phyloP scores from a whole-genome alignment of 37 sponge, comb jelly and placozoan genomes.

The Eunapius fragilis region DNA sequence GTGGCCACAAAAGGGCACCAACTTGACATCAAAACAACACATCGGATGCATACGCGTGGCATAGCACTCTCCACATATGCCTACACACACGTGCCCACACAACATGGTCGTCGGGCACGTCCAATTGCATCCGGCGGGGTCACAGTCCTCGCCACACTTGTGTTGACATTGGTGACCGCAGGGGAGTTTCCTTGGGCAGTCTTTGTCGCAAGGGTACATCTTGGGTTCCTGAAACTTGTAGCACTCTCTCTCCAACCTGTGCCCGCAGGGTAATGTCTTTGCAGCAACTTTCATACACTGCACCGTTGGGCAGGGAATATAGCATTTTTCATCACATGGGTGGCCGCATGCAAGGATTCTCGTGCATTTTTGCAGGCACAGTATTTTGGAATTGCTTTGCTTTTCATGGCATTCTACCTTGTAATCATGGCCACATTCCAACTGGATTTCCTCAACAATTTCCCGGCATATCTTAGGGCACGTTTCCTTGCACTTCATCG shows the following conservation, averaged over 20 bases:
- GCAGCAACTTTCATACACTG: conserved; percentile 23
- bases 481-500: conserved; percentile 40
- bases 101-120: conserved; percentile 25
- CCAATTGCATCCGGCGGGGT: conserved; percentile 1
- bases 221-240: not conserved
- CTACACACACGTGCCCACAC: conserved; percentile 78
- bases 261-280: conserved; percentile 50
- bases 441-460: conserved; percentile 15
- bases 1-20: conserved; percentile 52
- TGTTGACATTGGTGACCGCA: conserved; percentile 48
- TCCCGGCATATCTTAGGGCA: conserved; percentile 34
- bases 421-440: not conserved
- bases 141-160: conserved; percentile 27
- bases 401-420: conserved; percentile 3
- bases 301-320: conserved; percentile 9
- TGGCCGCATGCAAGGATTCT: conserved; percentile 51
- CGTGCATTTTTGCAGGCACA: conserved; percentile 22
- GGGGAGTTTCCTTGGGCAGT: conserved; percentile 7
- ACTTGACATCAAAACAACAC: conserved; percentile 1
- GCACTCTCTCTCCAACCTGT: conserved; percentile 15
- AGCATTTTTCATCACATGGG: conserved; percentile 34
- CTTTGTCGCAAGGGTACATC: not conserved
- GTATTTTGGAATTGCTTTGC: not conserved
- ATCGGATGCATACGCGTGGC: conserved; percentile 31
- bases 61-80: conserved; percentile 53